Evolutionary conservation across 2,797 vertebrate genomes (phyloP).

Genomic region (Vultur gryphus): DNA sequence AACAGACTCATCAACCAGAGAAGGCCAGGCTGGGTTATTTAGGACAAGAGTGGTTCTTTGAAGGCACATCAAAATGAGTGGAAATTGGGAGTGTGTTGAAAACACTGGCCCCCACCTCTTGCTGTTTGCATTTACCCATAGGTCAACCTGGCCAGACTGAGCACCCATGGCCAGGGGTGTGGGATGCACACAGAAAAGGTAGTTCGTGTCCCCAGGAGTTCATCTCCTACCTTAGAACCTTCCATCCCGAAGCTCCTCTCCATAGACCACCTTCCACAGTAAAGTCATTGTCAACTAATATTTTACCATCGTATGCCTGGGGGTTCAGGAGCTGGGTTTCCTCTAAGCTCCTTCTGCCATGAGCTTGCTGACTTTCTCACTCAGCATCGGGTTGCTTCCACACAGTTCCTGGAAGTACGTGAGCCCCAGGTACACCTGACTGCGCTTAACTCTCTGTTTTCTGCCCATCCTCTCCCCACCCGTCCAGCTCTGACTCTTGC

Average conservation of each 20-base stretch:
- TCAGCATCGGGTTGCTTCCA: background rate
- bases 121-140: background rate
- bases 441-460: rapidly evolving
- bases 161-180: background rate
- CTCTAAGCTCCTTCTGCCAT: background rate
- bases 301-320: background rate
- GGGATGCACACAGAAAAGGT: background rate
- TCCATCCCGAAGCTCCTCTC: background rate
- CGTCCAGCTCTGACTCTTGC: background rate
- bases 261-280: background rate
- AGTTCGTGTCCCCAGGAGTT: background rate
- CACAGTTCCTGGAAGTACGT: background rate
- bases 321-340: background rate
- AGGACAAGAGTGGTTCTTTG: background rate
- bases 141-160: background rate
- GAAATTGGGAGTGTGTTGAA: background rate
- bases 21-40: background rate
- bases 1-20: background rate
- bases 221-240: background rate
- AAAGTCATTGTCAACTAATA: background rate
- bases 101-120: background rate
- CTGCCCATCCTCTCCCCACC: background rate
- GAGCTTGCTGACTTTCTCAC: background rate
- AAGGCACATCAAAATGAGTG: background rate
- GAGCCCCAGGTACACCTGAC: background rate